A percentile compares a stretch with the other conserved stretches of the same genome.
These are phyloP conservation scores for Lepidocyrtoides sp. DNA, from an alignment of 2,888 invertebrate species.

Conservation along the genomic window DNA sequence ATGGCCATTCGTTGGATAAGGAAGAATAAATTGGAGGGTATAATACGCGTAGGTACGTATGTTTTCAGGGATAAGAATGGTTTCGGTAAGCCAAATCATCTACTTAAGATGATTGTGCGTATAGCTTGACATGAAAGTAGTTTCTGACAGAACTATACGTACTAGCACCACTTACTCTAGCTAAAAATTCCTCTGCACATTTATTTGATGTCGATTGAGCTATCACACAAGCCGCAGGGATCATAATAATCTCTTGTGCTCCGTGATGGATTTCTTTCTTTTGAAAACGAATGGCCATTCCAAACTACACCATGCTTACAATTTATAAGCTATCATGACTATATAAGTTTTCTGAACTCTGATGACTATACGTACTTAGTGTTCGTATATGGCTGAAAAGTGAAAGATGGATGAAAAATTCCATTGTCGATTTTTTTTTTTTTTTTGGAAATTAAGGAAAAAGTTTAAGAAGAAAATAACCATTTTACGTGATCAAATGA, in stretches of 20 bases:
- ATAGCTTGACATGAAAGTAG: not conserved
- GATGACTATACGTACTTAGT: not conserved
- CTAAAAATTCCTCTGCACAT: slow-evolving; percentile 64
- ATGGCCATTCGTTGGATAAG: slow-evolving; percentile 12
- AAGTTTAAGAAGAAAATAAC: slow-evolving; percentile 29
- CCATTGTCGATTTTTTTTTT: slow-evolving; percentile 39
- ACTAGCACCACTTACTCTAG: not conserved
- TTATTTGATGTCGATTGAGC: slow-evolving; percentile 75
- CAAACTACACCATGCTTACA: slow-evolving; percentile 5
- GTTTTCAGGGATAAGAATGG: slow-evolving; percentile 15
- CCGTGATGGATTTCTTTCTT: slow-evolving; percentile 63
- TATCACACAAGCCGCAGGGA: slow-evolving; percentile 75
- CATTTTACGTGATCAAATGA: slow-evolving; percentile 38
- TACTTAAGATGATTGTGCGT: too few relatives aligned
- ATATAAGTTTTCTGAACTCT: slow-evolving; percentile 18
- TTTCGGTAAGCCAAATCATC: not conserved
- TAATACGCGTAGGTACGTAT: not conserved
- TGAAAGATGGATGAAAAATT: slow-evolving; percentile 42
- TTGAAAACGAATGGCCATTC: slow-evolving; percentile 7
- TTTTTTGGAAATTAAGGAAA: slow-evolving; percentile 40
- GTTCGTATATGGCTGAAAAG: not conserved
- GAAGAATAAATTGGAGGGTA: not conserved
- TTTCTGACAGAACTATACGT: not conserved
- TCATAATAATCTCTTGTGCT: slow-evolving; percentile 69
- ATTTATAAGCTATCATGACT: not conserved